These are phyloP conservation scores for Brachyalestes nurse DNA, from an alignment of 2,797 vertebrate species.

Conservation along the genomic window DNA sequence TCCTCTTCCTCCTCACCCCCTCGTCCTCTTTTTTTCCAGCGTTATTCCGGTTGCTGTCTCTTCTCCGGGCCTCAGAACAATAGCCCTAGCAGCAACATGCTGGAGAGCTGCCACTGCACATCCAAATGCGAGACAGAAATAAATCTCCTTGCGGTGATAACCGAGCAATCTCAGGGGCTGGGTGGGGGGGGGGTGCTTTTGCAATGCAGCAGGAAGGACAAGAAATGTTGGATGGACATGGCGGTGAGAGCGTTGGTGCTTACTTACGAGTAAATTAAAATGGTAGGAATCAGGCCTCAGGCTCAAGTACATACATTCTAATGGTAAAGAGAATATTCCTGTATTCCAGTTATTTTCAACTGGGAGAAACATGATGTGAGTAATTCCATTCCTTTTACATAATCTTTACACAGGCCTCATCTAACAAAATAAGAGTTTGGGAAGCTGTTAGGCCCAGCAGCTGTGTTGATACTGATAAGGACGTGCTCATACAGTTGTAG, in stretches of 20 bases:
- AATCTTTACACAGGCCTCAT: not conserved
- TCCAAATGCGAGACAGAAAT: constrained; percentile 66
- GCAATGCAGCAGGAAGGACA: constrained; percentile 41
- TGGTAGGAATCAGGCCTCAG: constrained; percentile 14
- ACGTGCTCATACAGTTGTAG: not conserved
- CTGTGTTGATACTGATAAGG: not conserved
- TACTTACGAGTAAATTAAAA: constrained; percentile 30
- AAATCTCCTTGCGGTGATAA: constrained; percentile 71
- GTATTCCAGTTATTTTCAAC: not conserved
- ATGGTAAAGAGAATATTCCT: not conserved
- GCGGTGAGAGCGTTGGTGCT: constrained; percentile 7
- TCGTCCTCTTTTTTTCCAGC: constrained; percentile 43
- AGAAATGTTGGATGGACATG: constrained; percentile 24
- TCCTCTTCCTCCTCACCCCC: constrained; percentile 21
- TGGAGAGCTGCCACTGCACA: constrained; percentile 67
- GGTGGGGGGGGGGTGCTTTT: constrained; percentile 49
- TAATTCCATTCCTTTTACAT: not conserved
- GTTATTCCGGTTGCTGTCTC: constrained; percentile 52
- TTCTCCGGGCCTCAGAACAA: constrained; percentile 64
- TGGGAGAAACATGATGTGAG: too few relatives aligned
- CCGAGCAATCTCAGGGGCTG: constrained; percentile 63
- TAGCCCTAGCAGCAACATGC: constrained; percentile 57
- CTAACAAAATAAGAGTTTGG: not conserved
- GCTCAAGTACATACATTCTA: constrained; percentile 5
- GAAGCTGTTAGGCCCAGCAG: not conserved